Conservation (phyloP, 2,888 invertebrate genomes). For the Erebia aethiops region DNA sequence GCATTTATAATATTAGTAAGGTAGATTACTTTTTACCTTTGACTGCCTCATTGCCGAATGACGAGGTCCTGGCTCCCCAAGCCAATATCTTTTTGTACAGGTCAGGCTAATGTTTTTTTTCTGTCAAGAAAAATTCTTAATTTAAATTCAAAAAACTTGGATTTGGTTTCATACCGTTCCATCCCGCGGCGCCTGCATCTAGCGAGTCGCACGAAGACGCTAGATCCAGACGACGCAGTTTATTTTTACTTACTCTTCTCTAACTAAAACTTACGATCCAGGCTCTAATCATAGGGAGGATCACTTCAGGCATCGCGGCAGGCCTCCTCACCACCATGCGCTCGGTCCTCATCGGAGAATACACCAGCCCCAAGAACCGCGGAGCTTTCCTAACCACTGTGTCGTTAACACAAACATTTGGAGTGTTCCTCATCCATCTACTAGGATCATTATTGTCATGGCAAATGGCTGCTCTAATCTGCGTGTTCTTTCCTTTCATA, state of each 20-base stretch:
- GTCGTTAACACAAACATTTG: slow-evolving; percentile 82
- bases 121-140: too few relatives aligned
- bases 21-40: too few relatives aligned
- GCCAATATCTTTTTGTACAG: too few relatives aligned
- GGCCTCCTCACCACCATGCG: slow-evolving; percentile 77
- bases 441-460: slow-evolving; percentile 83
- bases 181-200: too few relatives aligned
- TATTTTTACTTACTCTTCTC: not conserved
- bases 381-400: slow-evolving; percentile 84
- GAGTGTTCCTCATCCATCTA: slow-evolving; percentile 84
- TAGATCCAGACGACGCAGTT: too few relatives aligned
- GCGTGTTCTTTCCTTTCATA: slow-evolving; percentile 66
- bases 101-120: too few relatives aligned
- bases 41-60: too few relatives aligned
- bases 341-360: slow-evolving; percentile 81
- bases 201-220: too few relatives aligned
- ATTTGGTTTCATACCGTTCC: too few relatives aligned
- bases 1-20: too few relatives aligned
- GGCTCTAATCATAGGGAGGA: slow-evolving; percentile 56
- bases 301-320: slow-evolving; percentile 68
- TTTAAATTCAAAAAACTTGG: too few relatives aligned
- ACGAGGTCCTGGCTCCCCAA: too few relatives aligned
- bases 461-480: slow-evolving; percentile 79
- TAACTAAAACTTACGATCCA: slow-evolving; percentile 43
- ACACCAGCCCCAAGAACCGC: slow-evolving; percentile 83